phyloP scores from a whole-genome alignment of 2,888 invertebrate genomes.

The Criorhina ranunculi region DNA sequence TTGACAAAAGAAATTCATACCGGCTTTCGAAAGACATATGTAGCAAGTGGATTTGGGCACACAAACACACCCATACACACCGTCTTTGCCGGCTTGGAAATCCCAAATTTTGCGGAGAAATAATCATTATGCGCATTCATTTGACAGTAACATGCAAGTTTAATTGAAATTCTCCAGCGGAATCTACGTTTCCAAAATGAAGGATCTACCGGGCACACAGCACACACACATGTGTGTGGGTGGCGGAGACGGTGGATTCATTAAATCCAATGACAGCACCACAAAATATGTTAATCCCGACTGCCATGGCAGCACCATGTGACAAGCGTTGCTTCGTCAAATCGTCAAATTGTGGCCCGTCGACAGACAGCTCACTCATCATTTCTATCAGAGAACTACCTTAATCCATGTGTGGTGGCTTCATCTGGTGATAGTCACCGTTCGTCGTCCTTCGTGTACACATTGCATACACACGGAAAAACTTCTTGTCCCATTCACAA shows the following conservation, averaged over 20 bases:
- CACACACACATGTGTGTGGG: background rate
- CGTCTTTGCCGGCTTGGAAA: background rate
- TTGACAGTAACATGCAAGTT: conserved; percentile 59
- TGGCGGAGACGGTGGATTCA: conserved; percentile 1
- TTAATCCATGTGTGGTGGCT: conserved; percentile 24
- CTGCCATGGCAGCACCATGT: conserved; percentile 35
- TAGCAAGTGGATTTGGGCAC: background rate
- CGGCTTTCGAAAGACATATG: background rate
- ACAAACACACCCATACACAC: background rate
- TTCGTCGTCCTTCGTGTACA: background rate
- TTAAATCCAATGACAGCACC: conserved; percentile 54
- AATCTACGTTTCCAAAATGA: conserved; percentile 36
- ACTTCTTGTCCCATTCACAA: conserved; percentile 45
- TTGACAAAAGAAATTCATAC: background rate
- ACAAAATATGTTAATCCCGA: conserved; percentile 60
- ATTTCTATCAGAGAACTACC: conserved; percentile 4
- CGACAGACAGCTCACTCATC: conserved; percentile 7
- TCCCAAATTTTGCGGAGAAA: conserved; percentile 26
- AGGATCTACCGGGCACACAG: background rate
- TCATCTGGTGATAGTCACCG: conserved; percentile 31
- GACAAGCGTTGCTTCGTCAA: conserved; percentile 36
- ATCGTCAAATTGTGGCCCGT: too few species aligned
- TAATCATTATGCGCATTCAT: conserved; percentile 59
- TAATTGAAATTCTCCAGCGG: conserved; percentile 56
- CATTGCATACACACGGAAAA: conserved; percentile 12